Conservation (phyloP, 1,140 invertebrate genomes). For the Drosophila parabipectinata region DNA sequence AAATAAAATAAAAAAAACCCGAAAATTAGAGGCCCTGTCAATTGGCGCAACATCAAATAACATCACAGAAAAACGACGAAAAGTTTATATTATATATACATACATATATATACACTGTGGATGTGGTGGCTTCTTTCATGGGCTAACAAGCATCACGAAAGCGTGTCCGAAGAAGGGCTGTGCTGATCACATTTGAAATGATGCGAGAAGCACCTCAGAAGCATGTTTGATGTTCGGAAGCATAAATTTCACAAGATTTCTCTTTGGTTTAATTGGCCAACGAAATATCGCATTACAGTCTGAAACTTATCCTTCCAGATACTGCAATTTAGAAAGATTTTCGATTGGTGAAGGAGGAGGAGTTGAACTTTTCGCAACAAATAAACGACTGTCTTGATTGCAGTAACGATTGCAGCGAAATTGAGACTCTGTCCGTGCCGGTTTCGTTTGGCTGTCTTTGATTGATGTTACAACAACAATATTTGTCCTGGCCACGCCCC, state of each 20-base stretch:
- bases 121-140: constrained; percentile 44
- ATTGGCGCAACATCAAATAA: constrained; percentile 58
- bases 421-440: constrained; percentile 11
- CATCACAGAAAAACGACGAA: no score
- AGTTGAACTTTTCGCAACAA: constrained; percentile 40
- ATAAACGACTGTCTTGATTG: constrained; percentile 60
- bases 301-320: background rate
- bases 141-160: constrained; percentile 63
- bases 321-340: constrained; percentile 43
- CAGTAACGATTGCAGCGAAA: constrained; percentile 43
- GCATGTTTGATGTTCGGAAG: constrained; percentile 33
- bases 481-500: constrained; percentile 41
- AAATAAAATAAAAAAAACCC: constrained; percentile 34
- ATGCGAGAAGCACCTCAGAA: constrained; percentile 37
- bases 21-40: constrained; percentile 73
- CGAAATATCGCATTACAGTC: constrained; percentile 72
- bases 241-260: constrained; percentile 27
- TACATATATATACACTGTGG: no score
- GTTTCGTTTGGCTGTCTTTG: constrained; percentile 30
- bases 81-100: constrained; percentile 16
- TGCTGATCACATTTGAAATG: constrained; percentile 40
- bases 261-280: constrained; percentile 48
- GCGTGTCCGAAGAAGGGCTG: constrained; percentile 59
- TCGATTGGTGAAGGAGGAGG: background rate
- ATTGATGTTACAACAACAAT: constrained; percentile 49